Evolutionary conservation across 2,113 vertebrate genomes (phyloP).

Genomic region (Rhodinocichla rosea): DNA sequence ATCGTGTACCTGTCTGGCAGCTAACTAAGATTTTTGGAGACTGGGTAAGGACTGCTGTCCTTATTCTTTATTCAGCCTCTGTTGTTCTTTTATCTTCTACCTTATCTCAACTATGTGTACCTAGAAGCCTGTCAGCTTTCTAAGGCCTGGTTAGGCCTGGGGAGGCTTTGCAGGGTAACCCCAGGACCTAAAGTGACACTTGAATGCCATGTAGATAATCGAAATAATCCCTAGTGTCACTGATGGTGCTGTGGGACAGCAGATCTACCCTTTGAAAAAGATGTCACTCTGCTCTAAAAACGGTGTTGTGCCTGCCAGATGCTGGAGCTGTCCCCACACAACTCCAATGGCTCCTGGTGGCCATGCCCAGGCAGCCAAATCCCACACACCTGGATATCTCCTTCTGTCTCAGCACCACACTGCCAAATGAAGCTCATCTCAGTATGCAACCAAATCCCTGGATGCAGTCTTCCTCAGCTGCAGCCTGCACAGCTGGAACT

Average conservation of each 20-base stretch:
- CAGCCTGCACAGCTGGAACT: background rate
- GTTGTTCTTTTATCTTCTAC: background rate
- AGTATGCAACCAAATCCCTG: background rate
- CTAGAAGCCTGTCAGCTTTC: background rate
- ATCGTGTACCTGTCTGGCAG: background rate
- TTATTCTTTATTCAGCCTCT: background rate
- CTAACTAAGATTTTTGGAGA: background rate
- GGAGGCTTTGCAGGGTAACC: background rate
- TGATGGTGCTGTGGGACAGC: background rate
- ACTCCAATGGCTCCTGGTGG: background rate
- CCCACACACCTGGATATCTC: background rate
- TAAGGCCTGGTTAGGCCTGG: background rate
- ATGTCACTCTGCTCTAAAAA: background rate
- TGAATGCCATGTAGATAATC: background rate
- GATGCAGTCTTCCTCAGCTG: background rate
- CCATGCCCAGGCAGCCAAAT: background rate
- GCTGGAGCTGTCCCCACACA: background rate
- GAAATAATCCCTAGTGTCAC: background rate
- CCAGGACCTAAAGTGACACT: background rate
- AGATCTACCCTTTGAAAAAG: background rate
- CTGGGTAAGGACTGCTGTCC: background rate
- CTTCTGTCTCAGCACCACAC: background rate
- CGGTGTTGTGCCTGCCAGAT: fast-evolving
- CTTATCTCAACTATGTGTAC: background rate
- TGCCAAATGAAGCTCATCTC: background rate